Evolutionary conservation across 2,113 vertebrate species (phyloP).

Genomic region (Phylloscopus trochilus): DNA sequence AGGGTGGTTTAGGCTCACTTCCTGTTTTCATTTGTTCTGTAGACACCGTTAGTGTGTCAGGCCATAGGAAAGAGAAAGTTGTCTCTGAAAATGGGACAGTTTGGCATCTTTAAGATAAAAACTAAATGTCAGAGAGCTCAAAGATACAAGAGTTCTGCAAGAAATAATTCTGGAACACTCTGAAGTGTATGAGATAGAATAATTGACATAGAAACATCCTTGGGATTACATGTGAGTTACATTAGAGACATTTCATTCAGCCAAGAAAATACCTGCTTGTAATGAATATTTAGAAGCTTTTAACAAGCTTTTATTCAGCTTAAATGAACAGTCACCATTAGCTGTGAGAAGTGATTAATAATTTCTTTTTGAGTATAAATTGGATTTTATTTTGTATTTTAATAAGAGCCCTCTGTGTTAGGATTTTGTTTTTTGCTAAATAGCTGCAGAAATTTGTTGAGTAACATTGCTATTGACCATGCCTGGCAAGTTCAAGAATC

Average conservation of each 20-base stretch:
- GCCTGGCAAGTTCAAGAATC: background rate
- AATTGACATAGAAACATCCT: background rate
- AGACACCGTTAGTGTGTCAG: background rate
- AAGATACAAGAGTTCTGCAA: background rate
- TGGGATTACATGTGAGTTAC: background rate
- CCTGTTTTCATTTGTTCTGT: background rate
- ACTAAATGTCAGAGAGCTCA: background rate
- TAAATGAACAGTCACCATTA: background rate
- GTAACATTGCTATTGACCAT: background rate
- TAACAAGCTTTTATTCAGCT: background rate
- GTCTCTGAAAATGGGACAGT: background rate
- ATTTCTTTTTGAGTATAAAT: background rate
- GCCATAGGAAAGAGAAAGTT: background rate
- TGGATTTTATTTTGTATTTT: background rate
- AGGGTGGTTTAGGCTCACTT: background rate
- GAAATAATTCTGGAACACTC: background rate
- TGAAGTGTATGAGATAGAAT: background rate
- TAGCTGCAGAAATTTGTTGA: background rate
- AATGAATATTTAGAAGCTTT: background rate
- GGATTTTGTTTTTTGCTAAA: background rate
- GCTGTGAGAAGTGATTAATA: background rate
- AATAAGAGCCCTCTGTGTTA: background rate
- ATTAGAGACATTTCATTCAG: background rate
- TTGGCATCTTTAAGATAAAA: background rate
- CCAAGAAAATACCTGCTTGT: background rate